Evolutionary conservation across 2,113 vertebrate species (phyloP), one percentile per base, ranked within the genome.

Genomic region (Gavialis gangeticus): DNA sequence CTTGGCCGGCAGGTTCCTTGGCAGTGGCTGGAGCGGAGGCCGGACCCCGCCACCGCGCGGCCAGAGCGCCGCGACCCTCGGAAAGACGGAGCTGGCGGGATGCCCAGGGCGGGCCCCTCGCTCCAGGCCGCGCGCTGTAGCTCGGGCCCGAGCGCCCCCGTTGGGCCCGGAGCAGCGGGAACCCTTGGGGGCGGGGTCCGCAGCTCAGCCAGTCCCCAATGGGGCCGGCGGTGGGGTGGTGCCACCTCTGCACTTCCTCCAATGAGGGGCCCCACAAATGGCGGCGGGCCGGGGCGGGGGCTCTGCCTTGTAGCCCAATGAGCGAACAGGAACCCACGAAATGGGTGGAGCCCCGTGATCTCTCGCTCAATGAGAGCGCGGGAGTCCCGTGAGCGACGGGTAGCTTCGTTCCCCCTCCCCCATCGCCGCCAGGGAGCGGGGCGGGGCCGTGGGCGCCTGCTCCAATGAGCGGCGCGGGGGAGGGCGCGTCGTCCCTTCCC

Each of bases 111-210:
- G 37, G 37, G 37, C 37, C 37, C 6, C 37, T 37, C 37, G 37
- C 37, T 37, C 37, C 10, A 22, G 62, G 19, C 24, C 16, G n/a
- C 46, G 37, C 37, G 37, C 37, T 37, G 4, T 6, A 37, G 37
- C 37, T 56, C 10, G 19, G 81, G 81, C 37, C 30, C 27, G 8
- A n/a, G 28, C 54, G 64, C 59, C 71, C 24, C 27, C 37, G 18
- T 73, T 28, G 7, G 27, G 37, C 63, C 6, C 3, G 0, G 14
- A 2, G 0, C 13, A 46, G 27, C 34, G 7, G 10, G 2, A 1
- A 2, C 5, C 34, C 16, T 56, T 5, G 10, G 11, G 71, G 11
- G n/a, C 13, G 46, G 10, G n/a, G 22, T 6, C 2, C 46, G 28
- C 34, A 8, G 1, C 3, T 12, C 54, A 15, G 24, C 9, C 16